Percentiles rank a stretch among this genome's conserved stretches.
Conservation (phyloP, 2,888 invertebrate genomes). For the Agonopterix heracliana region DNA sequence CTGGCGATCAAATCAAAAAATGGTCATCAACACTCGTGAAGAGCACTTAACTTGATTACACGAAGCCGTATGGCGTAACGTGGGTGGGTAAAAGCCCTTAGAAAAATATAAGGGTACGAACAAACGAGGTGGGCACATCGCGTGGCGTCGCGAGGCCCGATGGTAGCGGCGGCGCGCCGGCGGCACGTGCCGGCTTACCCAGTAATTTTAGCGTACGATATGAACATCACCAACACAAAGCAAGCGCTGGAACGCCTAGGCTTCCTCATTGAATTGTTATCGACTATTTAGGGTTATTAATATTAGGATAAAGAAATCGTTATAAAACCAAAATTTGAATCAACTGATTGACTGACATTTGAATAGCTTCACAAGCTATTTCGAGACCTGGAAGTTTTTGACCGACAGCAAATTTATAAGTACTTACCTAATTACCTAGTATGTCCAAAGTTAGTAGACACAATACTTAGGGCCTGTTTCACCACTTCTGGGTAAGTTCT, state of each 20-base stretch:
- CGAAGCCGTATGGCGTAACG: conserved; percentile 45
- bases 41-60: conserved; percentile 77
- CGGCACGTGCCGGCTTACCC: conserved; percentile 40
- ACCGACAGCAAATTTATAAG: too few species aligned
- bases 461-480: too few species aligned
- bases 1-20: conserved; percentile 51
- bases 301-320: too few species aligned
- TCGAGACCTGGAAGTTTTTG: too few species aligned
- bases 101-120: conserved; percentile 26
- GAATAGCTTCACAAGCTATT: too few species aligned
- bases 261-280: neutral
- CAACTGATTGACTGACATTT: too few species aligned
- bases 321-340: too few species aligned
- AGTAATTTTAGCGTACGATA: conserved; percentile 49
- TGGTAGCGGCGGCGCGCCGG: conserved; percentile 7
- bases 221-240: conserved; percentile 19
- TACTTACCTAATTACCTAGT: too few species aligned
- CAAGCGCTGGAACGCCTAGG: neutral
- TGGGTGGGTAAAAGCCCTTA: conserved; percentile 31
- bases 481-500: too few species aligned
- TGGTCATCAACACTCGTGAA: conserved; percentile 53
- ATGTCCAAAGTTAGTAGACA: too few species aligned
- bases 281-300: too few species aligned
- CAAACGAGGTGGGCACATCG: conserved; percentile 39
- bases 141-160: conserved; percentile 17